These are phyloP conservation scores for Eubasilissa splendida DNA, from an alignment of 2,888 invertebrate genomes.

Conservation along the genomic window DNA sequence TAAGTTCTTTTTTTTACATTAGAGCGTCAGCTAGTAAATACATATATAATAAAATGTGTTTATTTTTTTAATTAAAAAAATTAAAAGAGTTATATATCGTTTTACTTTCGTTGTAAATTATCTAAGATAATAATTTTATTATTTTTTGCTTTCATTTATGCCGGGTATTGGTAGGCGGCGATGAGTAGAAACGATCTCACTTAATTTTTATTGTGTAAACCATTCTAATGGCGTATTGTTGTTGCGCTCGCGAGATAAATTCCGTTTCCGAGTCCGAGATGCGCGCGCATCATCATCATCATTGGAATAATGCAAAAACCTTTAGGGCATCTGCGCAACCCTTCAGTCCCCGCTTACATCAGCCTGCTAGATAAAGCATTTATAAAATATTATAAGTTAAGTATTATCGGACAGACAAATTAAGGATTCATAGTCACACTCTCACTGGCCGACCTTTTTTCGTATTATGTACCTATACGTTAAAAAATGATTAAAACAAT, in stretches of 20 bases:
- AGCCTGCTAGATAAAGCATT: no score
- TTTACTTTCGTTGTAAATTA: no score
- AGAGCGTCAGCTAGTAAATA: no score
- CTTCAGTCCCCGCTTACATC: not conserved
- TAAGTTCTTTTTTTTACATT: no score
- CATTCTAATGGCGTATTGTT: constrained; percentile 56
- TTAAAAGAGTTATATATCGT: no score
- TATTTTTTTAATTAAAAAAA: no score
- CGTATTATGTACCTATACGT: not conserved
- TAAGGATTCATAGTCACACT: not conserved
- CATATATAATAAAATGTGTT: no score
- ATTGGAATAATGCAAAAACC: constrained; percentile 2
- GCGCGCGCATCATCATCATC: constrained; percentile 24
- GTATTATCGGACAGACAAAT: no score
- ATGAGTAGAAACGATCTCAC: constrained; percentile 48
- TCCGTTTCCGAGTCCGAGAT: constrained; percentile 23
- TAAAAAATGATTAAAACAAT: not conserved
- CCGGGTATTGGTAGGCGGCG: constrained; percentile 38
- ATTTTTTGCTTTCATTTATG: constrained; percentile 29
- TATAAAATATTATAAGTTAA: no score
- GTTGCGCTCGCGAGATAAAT: constrained; percentile 25
- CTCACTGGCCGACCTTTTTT: no score
- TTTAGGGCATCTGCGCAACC: constrained; percentile 14
- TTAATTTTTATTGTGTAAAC: constrained; percentile 54
- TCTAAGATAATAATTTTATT: no score